Evolutionary conservation across 2,113 vertebrate genomes (phyloP).

Genomic region (Arenaria interpres): DNA sequence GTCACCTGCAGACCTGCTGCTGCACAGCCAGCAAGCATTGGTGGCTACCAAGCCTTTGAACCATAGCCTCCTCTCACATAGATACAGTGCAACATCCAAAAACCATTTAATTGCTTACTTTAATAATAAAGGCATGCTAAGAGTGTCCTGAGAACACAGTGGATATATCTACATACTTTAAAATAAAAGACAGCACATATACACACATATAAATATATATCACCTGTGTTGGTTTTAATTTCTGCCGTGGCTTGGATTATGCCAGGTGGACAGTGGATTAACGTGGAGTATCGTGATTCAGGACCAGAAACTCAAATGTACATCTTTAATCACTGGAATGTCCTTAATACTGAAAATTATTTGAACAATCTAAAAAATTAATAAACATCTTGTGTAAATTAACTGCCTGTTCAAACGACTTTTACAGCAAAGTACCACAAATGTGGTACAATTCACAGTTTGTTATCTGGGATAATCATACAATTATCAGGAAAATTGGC

Average conservation of each 20-base stretch:
- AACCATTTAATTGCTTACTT: not conserved
- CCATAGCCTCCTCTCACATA: not conserved
- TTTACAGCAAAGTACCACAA: not conserved
- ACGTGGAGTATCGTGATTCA: not conserved
- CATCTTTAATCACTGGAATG: not conserved
- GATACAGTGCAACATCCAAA: not conserved
- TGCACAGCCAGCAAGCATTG: not conserved
- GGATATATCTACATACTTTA: not conserved
- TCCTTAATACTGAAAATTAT: not conserved
- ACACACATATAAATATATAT: not conserved
- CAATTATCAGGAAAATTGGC: not conserved
- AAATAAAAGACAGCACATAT: not conserved
- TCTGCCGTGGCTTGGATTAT: not conserved
- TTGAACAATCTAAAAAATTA: not conserved
- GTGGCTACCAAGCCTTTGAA: not conserved
- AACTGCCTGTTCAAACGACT: not conserved
- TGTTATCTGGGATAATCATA: not conserved
- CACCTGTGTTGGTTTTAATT: not conserved
- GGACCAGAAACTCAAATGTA: not conserved
- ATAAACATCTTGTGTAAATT: not conserved
- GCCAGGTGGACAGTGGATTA: not conserved
- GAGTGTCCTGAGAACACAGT: not conserved
- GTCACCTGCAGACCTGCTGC: not conserved
- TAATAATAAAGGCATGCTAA: not conserved
- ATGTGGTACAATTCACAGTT: not conserved